Conservation (phyloP, 2,888 invertebrate genomes). For the Aleiodes alternator region DNA sequence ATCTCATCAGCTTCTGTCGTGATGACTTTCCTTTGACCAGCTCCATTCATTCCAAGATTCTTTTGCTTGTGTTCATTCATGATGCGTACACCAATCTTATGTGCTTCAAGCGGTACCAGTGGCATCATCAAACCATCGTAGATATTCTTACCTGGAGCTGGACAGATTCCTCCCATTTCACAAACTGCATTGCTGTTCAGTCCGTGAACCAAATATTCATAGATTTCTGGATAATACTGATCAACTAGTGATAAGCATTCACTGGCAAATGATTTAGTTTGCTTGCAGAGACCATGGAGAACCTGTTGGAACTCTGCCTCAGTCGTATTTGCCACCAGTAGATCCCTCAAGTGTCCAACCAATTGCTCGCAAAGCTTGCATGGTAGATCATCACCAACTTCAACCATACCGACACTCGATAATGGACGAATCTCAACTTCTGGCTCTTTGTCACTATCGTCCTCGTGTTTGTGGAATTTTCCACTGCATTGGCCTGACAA, state of each 20-base stretch:
- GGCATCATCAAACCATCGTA: constrained; percentile 79
- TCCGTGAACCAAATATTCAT: constrained; percentile 82
- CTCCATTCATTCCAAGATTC: constrained; percentile 44
- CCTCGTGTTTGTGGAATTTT: constrained; percentile 81
- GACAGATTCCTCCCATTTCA: constrained; percentile 83
- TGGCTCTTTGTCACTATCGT: constrained; percentile 76
- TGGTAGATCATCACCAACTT: constrained; percentile 81
- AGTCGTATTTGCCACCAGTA: constrained; percentile 90
- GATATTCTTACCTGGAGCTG: constrained; percentile 65
- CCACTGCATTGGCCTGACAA: constrained; percentile 85
- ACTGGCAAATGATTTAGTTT: constrained; percentile 83
- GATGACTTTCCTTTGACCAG: constrained; percentile 45
- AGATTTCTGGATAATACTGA: constrained; percentile 86
- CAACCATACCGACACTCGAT: constrained; percentile 78
- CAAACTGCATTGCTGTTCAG: constrained; percentile 85
- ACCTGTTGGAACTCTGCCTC: constrained; percentile 88
- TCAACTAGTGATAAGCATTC: constrained; percentile 86
- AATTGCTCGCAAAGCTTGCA: constrained; percentile 92
- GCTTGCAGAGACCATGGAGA: constrained; percentile 87
- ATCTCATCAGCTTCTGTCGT: constrained; percentile 67
- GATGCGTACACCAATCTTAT: constrained; percentile 60
- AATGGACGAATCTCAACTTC: constrained; percentile 78
- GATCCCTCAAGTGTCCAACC: constrained; percentile 86
- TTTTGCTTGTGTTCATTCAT: constrained; percentile 55
- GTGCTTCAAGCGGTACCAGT: constrained; percentile 76